Base-by-base conservation (phyloP, 1,140 invertebrate species). In the Teleogryllus occipitalis region DNA sequence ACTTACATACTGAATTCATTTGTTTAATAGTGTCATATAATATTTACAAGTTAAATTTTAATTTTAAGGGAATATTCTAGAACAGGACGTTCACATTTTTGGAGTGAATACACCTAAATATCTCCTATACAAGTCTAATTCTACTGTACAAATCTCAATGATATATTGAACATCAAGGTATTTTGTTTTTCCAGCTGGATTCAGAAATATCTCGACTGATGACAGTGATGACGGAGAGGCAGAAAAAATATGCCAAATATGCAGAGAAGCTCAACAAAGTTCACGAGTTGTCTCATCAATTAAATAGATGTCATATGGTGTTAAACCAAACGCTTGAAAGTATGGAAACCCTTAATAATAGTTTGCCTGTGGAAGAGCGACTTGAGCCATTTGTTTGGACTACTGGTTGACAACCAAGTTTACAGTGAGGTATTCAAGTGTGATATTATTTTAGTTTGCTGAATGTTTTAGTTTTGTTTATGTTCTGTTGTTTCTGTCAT, bases 321-420 rank as follows among this genome's bases (percentile, higher is more conserved):
- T 87, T 98, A 8, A 95, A 96, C 84, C 92, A 96, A 85, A 95
- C 95, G 8, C 86, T 97, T 0, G 95, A 95, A 83, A 92, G 92
- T 76, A 89, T 97, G 82, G 95, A 97, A 83, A 91, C 91, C 7
- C 87, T 98, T 22, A 98, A 98, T 84, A 92, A 93, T 84, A 85
- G 94, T 72, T 87, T 98, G 49, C 96, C 96, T 8, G 87, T 93
- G 75, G 92, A 94, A 49, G 93, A 97, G 80, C 90, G 95, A 65
- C 84, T 98, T 22, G 95, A 97, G 86, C 94, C 95, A 0, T 97
- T 98, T 86, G 91, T 95, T 12, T 96, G 95, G 95, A 94, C 93
- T 8, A 95, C 93, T 76, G 93, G 92, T 84, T 93, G 86, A 88
- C 54, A 65, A 65, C 18, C 27, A 65, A 65, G 3, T 65, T 18